A percentile compares a stretch with the other conserved stretches of the same genome.
These are phyloP conservation scores for Mastigias papua DNA, from an alignment of 30 jellyfish, hydroid and myxozoan genomes.

Conservation along the genomic window DNA sequence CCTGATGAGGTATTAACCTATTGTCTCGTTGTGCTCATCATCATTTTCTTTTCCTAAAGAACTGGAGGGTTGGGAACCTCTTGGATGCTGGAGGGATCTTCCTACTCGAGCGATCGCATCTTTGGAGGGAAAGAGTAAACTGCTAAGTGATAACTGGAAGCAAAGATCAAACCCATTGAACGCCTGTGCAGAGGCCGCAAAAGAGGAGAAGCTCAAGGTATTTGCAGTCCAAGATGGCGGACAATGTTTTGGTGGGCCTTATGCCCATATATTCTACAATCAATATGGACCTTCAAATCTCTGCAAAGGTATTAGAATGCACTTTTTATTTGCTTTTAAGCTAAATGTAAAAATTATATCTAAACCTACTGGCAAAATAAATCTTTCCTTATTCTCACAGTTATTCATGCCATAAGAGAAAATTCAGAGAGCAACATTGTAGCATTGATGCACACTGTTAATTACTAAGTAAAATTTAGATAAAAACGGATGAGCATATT, in stretches of 20 bases:
- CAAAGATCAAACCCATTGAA: slow-evolving; percentile 76
- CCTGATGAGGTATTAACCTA: no score
- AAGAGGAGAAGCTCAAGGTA: slow-evolving; percentile 57
- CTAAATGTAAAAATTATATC: no score
- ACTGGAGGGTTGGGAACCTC: slow-evolving; percentile 74
- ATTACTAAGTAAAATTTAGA: no score
- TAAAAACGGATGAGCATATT: no score
- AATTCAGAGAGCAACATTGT: no score
- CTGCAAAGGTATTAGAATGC: slow-evolving; percentile 70
- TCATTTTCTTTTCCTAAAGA: no score
- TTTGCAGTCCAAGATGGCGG: slow-evolving; percentile 99
- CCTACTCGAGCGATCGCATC: slow-evolving; percentile 84
- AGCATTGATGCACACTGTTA: no score
- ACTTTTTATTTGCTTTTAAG: no score
- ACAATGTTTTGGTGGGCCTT: slow-evolving; percentile 91
- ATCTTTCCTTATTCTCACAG: no score
- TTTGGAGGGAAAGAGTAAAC: slow-evolving; percentile 85
- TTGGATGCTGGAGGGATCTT: slow-evolving; percentile 99
- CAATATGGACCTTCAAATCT: slow-evolving; percentile 98
- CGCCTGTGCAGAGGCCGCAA: slow-evolving; percentile 91
- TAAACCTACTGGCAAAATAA: no score
- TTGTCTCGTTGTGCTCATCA: no score
- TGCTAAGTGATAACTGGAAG: slow-evolving; percentile 65
- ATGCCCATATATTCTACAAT: slow-evolving; percentile 76
- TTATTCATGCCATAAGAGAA: no score